Conservation (phyloP, 2,797 vertebrate genomes). For the Anomalospiza imberbis region DNA sequence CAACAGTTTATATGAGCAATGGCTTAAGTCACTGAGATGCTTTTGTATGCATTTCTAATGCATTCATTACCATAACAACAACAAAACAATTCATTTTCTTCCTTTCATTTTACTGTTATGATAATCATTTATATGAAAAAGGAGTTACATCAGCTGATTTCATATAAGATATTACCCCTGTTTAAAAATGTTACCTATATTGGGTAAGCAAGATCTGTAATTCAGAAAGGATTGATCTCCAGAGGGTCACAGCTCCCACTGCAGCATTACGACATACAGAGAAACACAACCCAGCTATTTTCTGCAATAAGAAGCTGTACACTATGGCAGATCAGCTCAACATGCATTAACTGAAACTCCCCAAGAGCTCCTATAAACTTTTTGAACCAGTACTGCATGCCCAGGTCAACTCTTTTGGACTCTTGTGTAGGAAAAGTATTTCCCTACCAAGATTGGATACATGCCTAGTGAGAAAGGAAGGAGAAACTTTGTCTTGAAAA, state of each 20-base stretch:
- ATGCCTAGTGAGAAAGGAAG: background rate
- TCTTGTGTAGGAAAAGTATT: background rate
- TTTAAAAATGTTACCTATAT: background rate
- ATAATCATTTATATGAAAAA: constrained; percentile 19
- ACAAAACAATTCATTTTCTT: background rate
- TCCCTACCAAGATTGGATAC: background rate
- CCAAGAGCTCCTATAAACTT: background rate
- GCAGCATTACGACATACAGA: background rate
- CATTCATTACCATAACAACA: constrained; percentile 16
- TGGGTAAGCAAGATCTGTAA: background rate
- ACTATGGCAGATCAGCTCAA: background rate
- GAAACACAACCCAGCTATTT: background rate
- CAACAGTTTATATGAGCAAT: background rate
- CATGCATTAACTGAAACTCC: background rate
- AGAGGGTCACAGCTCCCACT: background rate
- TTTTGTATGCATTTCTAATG: constrained; percentile 31
- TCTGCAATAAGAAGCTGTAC: background rate
- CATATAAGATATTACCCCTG: background rate
- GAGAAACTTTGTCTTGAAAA: background rate
- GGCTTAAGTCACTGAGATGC: background rate
- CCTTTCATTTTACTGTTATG: background rate
- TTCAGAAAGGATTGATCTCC: constrained; percentile 2
- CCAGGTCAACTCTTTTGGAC: background rate
- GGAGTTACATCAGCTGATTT: background rate
- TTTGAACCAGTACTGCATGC: background rate